These are phyloP conservation scores for Pomacea canaliculata DNA, from an alignment of 2,888 invertebrate genomes.

Conservation along the genomic window DNA sequence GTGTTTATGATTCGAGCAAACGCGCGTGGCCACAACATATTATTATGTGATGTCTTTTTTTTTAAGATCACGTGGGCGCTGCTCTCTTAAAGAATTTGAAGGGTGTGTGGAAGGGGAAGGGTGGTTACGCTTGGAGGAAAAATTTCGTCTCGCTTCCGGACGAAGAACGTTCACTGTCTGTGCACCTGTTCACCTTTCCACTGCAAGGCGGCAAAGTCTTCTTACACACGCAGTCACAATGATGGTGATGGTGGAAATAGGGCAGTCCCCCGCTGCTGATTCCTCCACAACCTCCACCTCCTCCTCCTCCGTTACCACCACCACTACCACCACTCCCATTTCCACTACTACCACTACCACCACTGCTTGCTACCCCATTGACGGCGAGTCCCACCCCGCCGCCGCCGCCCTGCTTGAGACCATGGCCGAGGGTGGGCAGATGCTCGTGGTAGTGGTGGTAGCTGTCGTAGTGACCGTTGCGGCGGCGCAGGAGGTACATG, in stretches of 20 bases:
- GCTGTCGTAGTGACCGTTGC: slow-evolving; percentile 55
- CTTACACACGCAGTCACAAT: slow-evolving; percentile 36
- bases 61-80: no score
- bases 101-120: no score
- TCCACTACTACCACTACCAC: slow-evolving; percentile 1
- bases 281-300: background rate
- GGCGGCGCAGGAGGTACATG: slow-evolving; percentile 63
- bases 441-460: slow-evolving; percentile 41
- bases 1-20: no score
- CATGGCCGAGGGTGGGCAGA: slow-evolving; percentile 15
- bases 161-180: slow-evolving; percentile 63
- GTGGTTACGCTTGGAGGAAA: slow-evolving; percentile 53
- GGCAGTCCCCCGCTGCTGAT: background rate
- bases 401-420: background rate
- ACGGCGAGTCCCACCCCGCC: background rate
- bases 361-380: background rate
- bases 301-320: background rate
- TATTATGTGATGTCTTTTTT: no score
- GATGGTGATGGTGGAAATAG: slow-evolving; percentile 32
- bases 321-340: background rate
- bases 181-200: slow-evolving; percentile 56
- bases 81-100: no score
- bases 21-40: no score
- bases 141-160: slow-evolving; percentile 63
- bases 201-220: slow-evolving; percentile 35